A percentile compares a stretch with the other conserved stretches of the same genome.
These are phyloP conservation scores for Taurulus bubalis DNA, from an alignment of 2,113 vertebrate species.

Conservation along the genomic window DNA sequence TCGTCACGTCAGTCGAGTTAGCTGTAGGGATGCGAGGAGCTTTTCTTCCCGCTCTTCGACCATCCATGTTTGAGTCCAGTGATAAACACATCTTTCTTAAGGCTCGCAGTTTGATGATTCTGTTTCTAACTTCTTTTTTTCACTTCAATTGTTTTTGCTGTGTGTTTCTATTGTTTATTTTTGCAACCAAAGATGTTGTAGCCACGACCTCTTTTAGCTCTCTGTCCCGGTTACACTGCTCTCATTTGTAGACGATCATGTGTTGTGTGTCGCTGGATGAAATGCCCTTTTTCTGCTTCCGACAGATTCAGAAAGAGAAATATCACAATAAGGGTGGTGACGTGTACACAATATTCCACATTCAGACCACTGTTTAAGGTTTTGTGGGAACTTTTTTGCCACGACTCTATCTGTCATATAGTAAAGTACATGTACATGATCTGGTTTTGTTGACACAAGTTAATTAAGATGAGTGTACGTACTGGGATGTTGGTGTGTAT, in stretches of 20 bases:
- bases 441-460: conserved; percentile 12
- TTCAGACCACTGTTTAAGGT: neutral
- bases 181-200: conserved; percentile 80
- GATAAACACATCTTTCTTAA: conserved; percentile 15
- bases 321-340: conserved; percentile 24
- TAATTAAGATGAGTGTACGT: neutral
- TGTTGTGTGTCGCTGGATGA: conserved; percentile 7
- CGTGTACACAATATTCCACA: conserved; percentile 26
- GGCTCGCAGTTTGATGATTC: conserved; percentile 35
- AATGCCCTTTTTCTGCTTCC: conserved; percentile 8
- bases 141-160: conserved; percentile 12
- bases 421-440: neutral
- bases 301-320: conserved; percentile 28
- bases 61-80: conserved; percentile 35
- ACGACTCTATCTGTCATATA: neutral
- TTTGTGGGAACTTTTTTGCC: neutral
- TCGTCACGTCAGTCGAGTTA: conserved; percentile 5
- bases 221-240: conserved; percentile 27
- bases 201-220: conserved; percentile 48
- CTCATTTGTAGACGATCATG: neutral
- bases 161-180: conserved; percentile 47
- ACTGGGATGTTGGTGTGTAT: conserved; percentile 15
- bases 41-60: conserved; percentile 34
- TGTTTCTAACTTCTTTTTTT: conserved; percentile 25
- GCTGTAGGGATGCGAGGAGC: conserved; percentile 20